These are phyloP conservation scores for Aldabrachelys gigantea DNA, from an alignment of 2,113 vertebrate genomes.

Conservation along the genomic window DNA sequence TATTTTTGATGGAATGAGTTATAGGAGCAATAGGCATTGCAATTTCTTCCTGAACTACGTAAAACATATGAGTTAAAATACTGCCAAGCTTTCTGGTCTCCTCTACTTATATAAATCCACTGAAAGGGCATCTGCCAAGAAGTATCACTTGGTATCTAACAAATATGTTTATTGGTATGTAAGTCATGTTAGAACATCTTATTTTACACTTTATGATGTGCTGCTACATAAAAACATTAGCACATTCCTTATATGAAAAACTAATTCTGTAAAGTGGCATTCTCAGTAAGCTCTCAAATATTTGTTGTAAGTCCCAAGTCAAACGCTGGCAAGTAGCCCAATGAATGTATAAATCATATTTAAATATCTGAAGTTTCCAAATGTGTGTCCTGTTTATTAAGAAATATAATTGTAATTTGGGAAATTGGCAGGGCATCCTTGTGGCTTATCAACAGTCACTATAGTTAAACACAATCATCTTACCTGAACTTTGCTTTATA, in stretches of 20 bases:
- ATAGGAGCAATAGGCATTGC: slow-evolving; percentile 27
- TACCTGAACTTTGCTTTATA: not conserved
- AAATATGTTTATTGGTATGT: slow-evolving; percentile 61
- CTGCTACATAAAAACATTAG: not conserved
- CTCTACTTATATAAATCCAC: not conserved
- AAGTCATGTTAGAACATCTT: slow-evolving; percentile 49
- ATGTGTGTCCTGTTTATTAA: not conserved
- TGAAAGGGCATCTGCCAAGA: slow-evolving; percentile 39
- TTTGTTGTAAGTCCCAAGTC: not conserved
- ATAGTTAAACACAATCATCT: not conserved
- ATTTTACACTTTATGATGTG: slow-evolving; percentile 24
- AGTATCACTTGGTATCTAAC: slow-evolving; percentile 23
- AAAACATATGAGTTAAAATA: slow-evolving; percentile 50
- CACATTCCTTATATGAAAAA: not conserved
- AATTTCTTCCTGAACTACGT: slow-evolving; percentile 49
- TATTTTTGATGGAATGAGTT: slow-evolving; percentile 60
- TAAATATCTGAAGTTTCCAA: slow-evolving; percentile 1
- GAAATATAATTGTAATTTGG: not conserved
- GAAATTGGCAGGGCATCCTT: not conserved
- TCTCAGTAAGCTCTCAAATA: slow-evolving; percentile 39
- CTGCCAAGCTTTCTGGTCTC: slow-evolving; percentile 20
- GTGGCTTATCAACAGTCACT: not conserved
- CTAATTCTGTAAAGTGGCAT: not conserved
- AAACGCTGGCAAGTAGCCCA: slow-evolving; percentile 10
- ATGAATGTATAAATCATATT: not conserved